Percentiles rank a stretch among this genome's conserved stretches.
Conservation (phyloP, 2,888 invertebrate species). For the Prenolepis imparis region DNA sequence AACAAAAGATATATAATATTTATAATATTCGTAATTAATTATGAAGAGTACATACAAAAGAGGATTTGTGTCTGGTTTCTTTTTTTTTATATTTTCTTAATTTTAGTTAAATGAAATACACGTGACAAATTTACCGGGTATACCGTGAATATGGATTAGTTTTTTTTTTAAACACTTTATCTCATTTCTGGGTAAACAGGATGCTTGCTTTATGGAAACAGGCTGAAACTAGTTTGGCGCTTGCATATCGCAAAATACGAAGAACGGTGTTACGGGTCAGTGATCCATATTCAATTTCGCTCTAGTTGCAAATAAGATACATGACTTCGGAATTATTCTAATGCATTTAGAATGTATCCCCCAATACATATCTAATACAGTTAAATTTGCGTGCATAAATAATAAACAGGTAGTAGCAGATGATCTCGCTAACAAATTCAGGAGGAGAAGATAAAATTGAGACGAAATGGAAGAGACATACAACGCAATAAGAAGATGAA, state of each 20-base stretch:
- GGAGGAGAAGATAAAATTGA: neutral
- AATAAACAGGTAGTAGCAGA: neutral
- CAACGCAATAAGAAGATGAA: neutral
- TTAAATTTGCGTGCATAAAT: neutral
- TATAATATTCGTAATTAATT: neutral
- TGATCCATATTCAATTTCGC: conserved; percentile 15
- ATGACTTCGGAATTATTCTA: neutral
- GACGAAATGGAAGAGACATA: neutral
- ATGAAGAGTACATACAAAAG: neutral
- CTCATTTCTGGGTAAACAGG: neutral
- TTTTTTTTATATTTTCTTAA: neutral
- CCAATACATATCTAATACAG: too few relatives aligned
- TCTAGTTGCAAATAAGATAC: neutral
- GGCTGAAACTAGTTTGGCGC: neutral
- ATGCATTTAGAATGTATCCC: neutral
- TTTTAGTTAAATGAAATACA: neutral
- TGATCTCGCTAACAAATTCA: neutral
- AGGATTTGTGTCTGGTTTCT: neutral
- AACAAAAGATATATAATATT: neutral
- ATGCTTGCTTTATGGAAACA: neutral
- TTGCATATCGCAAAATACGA: conserved; percentile 17
- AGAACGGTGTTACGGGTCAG: neutral
- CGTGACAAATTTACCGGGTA: neutral
- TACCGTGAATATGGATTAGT: neutral
- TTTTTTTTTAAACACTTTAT: neutral